These are phyloP conservation scores for Platycheirus albimanus DNA, from an alignment of 2,888 invertebrate species.

Conservation along the genomic window DNA sequence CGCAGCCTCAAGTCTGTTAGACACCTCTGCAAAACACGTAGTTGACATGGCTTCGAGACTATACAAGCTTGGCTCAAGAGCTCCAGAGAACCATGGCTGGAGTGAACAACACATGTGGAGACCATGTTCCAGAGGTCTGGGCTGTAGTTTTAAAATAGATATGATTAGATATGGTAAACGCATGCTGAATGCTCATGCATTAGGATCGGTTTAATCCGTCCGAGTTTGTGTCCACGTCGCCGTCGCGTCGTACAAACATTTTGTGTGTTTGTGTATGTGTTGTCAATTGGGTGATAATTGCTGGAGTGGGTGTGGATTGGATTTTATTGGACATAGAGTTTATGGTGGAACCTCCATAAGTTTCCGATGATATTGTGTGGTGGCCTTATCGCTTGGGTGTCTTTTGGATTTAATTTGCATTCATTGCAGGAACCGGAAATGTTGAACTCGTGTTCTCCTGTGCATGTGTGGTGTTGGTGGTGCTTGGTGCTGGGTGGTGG, in stretches of 20 bases:
- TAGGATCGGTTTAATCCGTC: constrained; percentile 40
- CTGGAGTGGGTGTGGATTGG: constrained; percentile 64
- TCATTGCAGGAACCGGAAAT: constrained; percentile 72
- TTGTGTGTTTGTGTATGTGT: constrained; percentile 34
- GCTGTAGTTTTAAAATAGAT: constrained; percentile 71
- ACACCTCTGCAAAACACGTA: constrained; percentile 68
- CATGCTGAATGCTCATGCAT: constrained; percentile 61
- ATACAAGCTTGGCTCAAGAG: constrained; percentile 33
- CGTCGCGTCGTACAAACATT: constrained; percentile 8
- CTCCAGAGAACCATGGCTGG: constrained; percentile 50
- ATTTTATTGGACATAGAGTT: constrained; percentile 56
- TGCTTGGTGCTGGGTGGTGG: too few species aligned
- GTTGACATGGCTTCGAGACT: constrained; percentile 61
- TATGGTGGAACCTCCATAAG: constrained; percentile 21
- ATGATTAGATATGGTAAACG: constrained; percentile 73
- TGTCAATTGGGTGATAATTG: constrained; percentile 74
- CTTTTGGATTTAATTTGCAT: constrained; percentile 58
- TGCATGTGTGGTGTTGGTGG: constrained; percentile 45
- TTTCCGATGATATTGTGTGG: constrained; percentile 23
- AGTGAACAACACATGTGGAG: constrained; percentile 57
- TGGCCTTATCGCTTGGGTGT: constrained; percentile 20
- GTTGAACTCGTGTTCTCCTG: constrained; percentile 66
- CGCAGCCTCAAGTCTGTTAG: constrained; percentile 56
- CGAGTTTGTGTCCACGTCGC: too few species aligned
- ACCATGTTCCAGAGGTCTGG: constrained; percentile 62